Conservation (phyloP, 2,797 vertebrate genomes). For the Allochrocebus solatus region DNA sequence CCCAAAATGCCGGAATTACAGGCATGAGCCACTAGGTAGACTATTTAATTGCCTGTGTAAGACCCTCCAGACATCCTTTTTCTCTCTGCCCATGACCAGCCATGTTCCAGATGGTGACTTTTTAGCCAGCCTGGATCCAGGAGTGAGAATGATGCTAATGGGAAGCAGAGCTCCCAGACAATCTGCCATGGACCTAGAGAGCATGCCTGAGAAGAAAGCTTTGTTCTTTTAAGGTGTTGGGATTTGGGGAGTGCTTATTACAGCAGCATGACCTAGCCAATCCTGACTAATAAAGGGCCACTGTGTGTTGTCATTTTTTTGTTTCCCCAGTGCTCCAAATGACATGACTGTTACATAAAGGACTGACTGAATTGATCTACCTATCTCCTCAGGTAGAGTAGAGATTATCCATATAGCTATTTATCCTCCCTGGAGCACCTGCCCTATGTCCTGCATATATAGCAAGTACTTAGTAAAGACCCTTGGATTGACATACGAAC, state of each 20-base stretch:
- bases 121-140: neutral
- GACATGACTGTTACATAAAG: neutral
- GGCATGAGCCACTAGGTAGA: neutral
- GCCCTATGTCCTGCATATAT: neutral
- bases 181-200: neutral
- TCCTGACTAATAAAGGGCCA: neutral
- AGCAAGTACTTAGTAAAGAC: neutral
- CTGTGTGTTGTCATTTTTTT: neutral
- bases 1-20: neutral
- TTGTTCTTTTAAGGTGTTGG: neutral
- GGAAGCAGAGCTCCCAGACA: neutral
- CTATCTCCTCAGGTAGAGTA: neutral
- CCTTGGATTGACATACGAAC: neutral
- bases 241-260: neutral
- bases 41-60: neutral
- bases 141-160: neutral
- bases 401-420: neutral
- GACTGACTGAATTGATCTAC: neutral
- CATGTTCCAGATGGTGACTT: neutral
- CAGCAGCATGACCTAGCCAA: neutral
- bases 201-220: neutral
- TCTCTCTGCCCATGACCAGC: neutral
- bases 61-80: neutral
- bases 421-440: neutral
- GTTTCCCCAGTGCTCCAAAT: neutral